phyloP scores from a whole-genome alignment of 35 echinoderm and acorn worm genomes.

The Nesometra sesokonis region DNA sequence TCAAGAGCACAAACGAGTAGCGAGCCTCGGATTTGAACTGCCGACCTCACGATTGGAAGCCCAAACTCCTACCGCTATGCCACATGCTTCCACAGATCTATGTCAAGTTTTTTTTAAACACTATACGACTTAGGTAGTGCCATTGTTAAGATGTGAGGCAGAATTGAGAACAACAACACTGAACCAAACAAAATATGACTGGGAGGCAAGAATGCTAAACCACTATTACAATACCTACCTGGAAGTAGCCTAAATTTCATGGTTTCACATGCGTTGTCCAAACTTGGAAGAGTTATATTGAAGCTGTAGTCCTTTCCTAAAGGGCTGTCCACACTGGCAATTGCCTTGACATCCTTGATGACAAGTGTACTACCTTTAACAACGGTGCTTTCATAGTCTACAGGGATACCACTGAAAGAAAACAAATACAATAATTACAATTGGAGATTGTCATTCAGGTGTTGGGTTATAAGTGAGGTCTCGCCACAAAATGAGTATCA shows the following conservation, averaged over 20 bases:
- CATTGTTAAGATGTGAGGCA: too few species aligned
- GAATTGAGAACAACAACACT: too few species aligned
- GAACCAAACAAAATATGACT: neutral
- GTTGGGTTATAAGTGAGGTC: too few species aligned
- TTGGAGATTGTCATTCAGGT: too few species aligned
- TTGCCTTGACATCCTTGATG: constrained; percentile 70
- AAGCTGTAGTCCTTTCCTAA: constrained; percentile 74
- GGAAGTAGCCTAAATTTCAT: constrained; percentile 76
- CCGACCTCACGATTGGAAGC: too few species aligned
- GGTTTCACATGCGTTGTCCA: constrained; percentile 50
- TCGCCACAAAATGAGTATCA: too few species aligned
- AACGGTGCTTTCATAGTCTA: constrained; percentile 47
- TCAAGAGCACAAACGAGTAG: too few species aligned
- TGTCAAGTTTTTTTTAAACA: too few species aligned
- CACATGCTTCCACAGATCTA: too few species aligned
- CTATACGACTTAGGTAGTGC: too few species aligned
- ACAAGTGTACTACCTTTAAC: constrained; percentile 45
- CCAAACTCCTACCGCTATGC: too few species aligned
- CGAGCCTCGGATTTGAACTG: too few species aligned
- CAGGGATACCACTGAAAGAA: constrained; percentile 55
- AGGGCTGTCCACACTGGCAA: constrained; percentile 49
- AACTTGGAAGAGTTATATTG: constrained; percentile 47
- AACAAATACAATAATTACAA: neutral
- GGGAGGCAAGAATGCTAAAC: neutral
- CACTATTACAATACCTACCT: constrained; percentile 27